These are phyloP conservation scores for Melanotaenia nigrans DNA, from an alignment of 2,797 vertebrate species.

Conservation along the genomic window DNA sequence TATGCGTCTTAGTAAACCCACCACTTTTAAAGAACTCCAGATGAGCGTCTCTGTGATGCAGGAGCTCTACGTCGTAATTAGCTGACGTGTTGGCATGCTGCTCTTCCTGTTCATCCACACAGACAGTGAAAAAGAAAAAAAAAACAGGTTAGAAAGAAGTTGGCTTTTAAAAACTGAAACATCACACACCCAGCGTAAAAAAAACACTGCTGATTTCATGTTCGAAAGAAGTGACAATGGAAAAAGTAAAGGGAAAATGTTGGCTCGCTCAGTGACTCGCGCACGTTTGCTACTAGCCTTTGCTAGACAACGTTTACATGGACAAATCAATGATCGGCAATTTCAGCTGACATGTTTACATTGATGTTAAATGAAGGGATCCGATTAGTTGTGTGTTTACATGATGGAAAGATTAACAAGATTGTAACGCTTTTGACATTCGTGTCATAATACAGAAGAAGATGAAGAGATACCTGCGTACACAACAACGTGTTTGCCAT, in stretches of 20 bases:
- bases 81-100: conserved; percentile 99
- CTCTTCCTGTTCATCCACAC: conserved; percentile 90
- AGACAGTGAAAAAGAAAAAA: conserved; percentile 44
- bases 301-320: background rate
- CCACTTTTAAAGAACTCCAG: conserved; percentile 96
- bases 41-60: conserved; percentile 97
- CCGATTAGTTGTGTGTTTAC: background rate
- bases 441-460: background rate
- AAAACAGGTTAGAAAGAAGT: conserved; percentile 29
- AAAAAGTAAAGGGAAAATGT: conserved; percentile 49
- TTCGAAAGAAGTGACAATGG: conserved; percentile 53
- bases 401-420: too few species aligned
- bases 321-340: background rate
- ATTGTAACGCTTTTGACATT: too few species aligned
- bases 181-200: conserved; percentile 14
- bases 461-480: too few species aligned
- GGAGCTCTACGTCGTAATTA: conserved; percentile 97
- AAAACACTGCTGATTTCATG: conserved; percentile 82
- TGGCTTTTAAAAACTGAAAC: background rate
- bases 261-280: conserved; percentile 19
- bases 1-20: conserved; percentile 69
- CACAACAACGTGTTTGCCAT: too few species aligned
- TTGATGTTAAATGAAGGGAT: background rate
- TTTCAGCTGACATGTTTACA: too few species aligned
- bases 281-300: conserved; percentile 5